Conservation (phyloP, 37 sponge, comb jelly and placozoan species). For the Chondrosia reniformis region DNA sequence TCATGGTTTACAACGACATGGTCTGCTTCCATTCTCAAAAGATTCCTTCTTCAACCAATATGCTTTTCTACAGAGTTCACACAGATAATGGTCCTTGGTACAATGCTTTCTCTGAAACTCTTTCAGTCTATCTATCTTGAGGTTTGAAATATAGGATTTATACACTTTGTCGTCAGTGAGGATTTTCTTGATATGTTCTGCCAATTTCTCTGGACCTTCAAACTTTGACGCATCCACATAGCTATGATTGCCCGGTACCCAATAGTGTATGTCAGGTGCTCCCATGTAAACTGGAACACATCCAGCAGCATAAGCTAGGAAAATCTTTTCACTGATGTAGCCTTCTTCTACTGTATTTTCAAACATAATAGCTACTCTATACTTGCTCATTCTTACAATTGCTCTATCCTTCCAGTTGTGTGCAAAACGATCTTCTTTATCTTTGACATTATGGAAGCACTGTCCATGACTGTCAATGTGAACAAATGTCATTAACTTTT, state of each 20-base stretch:
- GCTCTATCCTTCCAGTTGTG: too few relatives aligned
- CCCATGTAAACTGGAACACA: conserved; percentile 5
- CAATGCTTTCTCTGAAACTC: neutral
- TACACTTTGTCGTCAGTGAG: neutral
- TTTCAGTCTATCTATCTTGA: neutral
- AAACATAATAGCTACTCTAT: neutral
- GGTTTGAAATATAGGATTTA: neutral
- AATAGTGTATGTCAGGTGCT: neutral
- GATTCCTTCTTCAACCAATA: too few relatives aligned
- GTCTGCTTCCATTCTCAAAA: too few relatives aligned
- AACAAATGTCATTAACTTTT: too few relatives aligned
- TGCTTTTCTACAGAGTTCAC: conserved; percentile 3
- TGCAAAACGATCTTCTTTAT: too few relatives aligned
- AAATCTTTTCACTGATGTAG: conserved; percentile 1
- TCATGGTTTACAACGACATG: too few relatives aligned
- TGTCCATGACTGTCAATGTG: too few relatives aligned
- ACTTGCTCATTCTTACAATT: too few relatives aligned
- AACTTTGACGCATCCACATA: conserved; percentile 16
- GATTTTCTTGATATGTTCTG: conserved; percentile 2
- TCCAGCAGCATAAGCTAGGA: neutral
- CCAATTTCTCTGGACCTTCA: conserved; percentile 15
- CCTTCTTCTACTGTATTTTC: conserved; percentile 3
- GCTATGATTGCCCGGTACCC: conserved; percentile 21
- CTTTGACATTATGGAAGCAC: too few relatives aligned
- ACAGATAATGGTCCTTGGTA: neutral